Conservation (phyloP, 2,888 invertebrate species). For the Orchesella flavescens region DNA sequence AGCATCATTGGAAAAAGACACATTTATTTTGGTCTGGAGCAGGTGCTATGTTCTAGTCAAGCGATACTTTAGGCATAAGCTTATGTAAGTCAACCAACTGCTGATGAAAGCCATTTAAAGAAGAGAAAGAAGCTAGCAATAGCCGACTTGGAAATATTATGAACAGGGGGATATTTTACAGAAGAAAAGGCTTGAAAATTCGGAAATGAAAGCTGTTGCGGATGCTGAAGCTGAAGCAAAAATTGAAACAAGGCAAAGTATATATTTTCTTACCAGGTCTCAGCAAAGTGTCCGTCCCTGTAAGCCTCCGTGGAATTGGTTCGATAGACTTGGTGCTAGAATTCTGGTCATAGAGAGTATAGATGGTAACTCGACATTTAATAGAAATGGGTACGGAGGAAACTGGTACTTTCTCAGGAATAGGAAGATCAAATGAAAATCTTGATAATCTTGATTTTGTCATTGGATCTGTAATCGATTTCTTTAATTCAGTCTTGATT, state of each 20-base stretch:
- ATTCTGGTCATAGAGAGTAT: conserved; percentile 65
- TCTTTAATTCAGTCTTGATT: conserved; percentile 62
- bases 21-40: too few relatives aligned
- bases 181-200: too few relatives aligned
- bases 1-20: too few relatives aligned
- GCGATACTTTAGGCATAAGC: too few relatives aligned
- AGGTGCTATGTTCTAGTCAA: too few relatives aligned
- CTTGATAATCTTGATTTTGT: conserved; percentile 62
- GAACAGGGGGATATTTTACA: too few relatives aligned
- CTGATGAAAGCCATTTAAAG: too few relatives aligned
- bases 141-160: too few relatives aligned
- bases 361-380: conserved; percentile 67
- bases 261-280: conserved; percentile 62
- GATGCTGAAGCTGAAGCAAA: neutral
- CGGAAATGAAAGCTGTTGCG: neutral
- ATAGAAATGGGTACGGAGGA: conserved; percentile 47
- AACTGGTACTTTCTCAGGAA: conserved; percentile 61
- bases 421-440: conserved; percentile 68
- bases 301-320: conserved; percentile 63
- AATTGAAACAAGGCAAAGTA: neutral
- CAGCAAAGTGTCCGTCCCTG: conserved; percentile 68
- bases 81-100: too few relatives aligned
- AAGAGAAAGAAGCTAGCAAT: too few relatives aligned
- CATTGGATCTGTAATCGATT: conserved; percentile 55
- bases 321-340: conserved; percentile 54